Evolutionary conservation across 2,113 vertebrate species (phyloP).

Genomic region (Geococcyx californianus): DNA sequence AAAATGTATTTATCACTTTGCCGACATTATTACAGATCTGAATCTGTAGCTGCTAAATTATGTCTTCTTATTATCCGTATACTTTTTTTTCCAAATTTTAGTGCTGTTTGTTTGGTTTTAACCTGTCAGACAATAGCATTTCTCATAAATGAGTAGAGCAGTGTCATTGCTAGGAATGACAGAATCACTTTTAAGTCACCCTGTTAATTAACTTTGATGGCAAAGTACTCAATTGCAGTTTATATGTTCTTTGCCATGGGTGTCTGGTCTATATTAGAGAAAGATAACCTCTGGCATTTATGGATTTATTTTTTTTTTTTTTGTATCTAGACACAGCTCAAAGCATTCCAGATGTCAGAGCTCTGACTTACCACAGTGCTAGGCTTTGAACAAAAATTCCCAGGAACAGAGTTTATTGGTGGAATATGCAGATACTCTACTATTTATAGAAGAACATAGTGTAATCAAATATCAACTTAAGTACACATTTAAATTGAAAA

Average conservation of each 20-base stretch:
- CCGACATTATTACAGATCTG: constrained; percentile 13
- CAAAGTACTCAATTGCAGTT: neutral
- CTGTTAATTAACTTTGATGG: neutral
- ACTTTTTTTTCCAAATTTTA: neutral
- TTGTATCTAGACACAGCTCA: neutral
- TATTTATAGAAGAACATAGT: neutral
- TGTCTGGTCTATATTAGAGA: neutral
- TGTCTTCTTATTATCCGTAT: neutral
- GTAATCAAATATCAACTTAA: neutral
- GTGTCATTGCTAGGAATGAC: neutral
- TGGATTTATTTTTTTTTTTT: neutral
- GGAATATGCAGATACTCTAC: neutral
- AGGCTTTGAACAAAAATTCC: neutral
- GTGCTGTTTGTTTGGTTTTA: neutral
- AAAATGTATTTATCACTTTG: constrained; percentile 15
- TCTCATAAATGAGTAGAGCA: neutral
- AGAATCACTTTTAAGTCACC: neutral
- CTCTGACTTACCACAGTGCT: neutral
- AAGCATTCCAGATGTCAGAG: neutral
- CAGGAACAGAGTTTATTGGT: neutral
- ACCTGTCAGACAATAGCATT: neutral
- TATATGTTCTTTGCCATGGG: neutral
- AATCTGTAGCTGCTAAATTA: neutral
- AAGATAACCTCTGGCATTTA: neutral
- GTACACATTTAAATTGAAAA: neutral